Percentiles rank a stretch among this genome's conserved stretches.
Conservation (phyloP, 2,888 invertebrate genomes). For the Pristionchus entomophagus region DNA sequence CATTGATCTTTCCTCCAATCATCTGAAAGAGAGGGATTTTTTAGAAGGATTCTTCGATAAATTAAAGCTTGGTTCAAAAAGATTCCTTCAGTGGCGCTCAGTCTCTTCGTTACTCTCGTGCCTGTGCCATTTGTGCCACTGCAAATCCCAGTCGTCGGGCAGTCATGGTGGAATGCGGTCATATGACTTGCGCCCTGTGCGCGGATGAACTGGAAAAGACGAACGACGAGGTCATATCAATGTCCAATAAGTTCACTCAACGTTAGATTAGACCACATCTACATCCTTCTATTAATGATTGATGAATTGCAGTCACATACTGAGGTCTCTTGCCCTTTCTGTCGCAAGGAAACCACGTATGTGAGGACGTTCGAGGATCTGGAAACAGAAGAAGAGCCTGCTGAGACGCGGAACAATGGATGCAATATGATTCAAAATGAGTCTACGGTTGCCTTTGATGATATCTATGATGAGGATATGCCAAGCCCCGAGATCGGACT, state of each 20-base stretch:
- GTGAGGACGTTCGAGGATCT: not conserved
- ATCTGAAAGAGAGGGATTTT: too few species aligned
- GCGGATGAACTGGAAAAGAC: not conserved
- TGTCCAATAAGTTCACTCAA: not conserved
- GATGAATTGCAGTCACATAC: not conserved
- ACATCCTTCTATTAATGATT: not conserved
- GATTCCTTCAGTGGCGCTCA: too few species aligned
- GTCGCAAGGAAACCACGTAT: not conserved
- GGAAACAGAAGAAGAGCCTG: not conserved
- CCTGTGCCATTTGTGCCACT: not conserved
- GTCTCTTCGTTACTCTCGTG: not conserved
- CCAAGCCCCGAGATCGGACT: too few species aligned
- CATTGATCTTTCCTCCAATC: too few species aligned
- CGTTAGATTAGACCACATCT: not conserved
- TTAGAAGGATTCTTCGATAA: too few species aligned
- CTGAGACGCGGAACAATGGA: too few species aligned
- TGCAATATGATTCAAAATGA: too few species aligned
- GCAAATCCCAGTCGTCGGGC: not conserved
- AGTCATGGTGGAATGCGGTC: not conserved
- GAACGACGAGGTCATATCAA: not conserved
- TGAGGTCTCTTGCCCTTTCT: not conserved
- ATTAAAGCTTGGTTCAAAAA: too few species aligned
- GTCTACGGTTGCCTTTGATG: too few species aligned
- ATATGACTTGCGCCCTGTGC: not conserved
- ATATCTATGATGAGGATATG: too few species aligned